Base-by-base conservation (phyloP, 2,888 invertebrate genomes). In the Tanytarsus gracilentus region DNA sequence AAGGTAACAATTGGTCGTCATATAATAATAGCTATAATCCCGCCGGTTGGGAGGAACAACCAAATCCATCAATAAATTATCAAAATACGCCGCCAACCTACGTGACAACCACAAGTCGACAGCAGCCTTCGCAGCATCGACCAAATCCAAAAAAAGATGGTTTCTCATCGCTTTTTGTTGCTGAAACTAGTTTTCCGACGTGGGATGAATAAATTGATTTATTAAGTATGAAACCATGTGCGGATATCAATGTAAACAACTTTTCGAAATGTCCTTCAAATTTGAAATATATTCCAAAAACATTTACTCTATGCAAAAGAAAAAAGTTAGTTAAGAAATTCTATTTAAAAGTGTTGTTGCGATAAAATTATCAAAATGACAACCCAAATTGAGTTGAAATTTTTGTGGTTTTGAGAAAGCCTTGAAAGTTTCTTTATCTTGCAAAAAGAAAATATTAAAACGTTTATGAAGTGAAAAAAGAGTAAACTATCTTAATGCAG, bases 161-260 rank as follows among this genome's bases (percentile, higher is more conserved):
- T 64, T 73, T 74, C 63, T 62, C 64, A 36, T 71, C 72, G 64
- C 74, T 82, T 64, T 83, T 83, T 68, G 74, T 82, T 61, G 75
- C 76, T 61, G 79, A 81, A 68, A 75, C 78, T 52, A 77, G 75
- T 66, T 83, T 83, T 69, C 83, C 83, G 21, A 71, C 77, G 64
- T 83, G 83, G 83, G 83, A 83, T 65, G 83, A 83, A 72, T 83
- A 78, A 78, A 68, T 51, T 25, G 60, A 48, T 62, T 44, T 18
- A 44, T 18, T 39, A 7, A 8, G 18, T 1, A 4, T 21, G 44
- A 29, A 6, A 29, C 9, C 6, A 29, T 7, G 9, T n/a, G n/a
- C n/a, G n/a, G 29, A 29, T 29, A 5, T 5, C 29, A 33, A 11
- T n/a, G 2, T n/a, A 33, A 11, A n/a, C 33, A 33, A 11, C 33